phyloP scores from a whole-genome alignment of 1,140 invertebrate species.

The Spodoptera frugiperda region DNA sequence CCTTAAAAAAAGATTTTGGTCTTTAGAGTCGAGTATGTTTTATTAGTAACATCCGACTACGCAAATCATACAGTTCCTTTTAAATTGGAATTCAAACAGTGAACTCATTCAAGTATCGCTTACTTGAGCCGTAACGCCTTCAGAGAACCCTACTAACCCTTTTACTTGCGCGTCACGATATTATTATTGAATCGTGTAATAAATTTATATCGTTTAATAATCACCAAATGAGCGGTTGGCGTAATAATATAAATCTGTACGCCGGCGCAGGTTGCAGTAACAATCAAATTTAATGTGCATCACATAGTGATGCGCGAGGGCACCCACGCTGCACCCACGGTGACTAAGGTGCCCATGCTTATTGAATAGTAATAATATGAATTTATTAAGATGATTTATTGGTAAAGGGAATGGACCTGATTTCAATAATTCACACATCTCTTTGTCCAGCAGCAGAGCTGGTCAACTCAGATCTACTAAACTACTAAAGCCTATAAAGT shows the following conservation, averaged over 20 bases:
- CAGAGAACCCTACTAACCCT: conserved; percentile 17
- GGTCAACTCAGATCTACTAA: too few relatives aligned
- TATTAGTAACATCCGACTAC: too few relatives aligned
- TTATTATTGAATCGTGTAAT: conserved; percentile 46
- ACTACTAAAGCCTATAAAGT: too few relatives aligned
- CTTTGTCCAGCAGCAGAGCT: too few relatives aligned
- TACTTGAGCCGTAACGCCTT: background rate
- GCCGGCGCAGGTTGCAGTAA: conserved; percentile 64
- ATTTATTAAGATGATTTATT: conserved; percentile 27
- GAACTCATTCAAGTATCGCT: too few relatives aligned
- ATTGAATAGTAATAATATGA: conserved; percentile 9
- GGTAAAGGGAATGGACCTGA: too few relatives aligned
- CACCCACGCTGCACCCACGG: conserved; percentile 71
- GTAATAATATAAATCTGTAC: conserved; percentile 60
- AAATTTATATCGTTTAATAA: conserved; percentile 56
- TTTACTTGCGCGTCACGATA: conserved; percentile 35
- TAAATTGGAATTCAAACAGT: too few relatives aligned
- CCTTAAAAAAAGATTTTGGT: background rate
- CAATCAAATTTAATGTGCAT: conserved; percentile 77
- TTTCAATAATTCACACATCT: too few relatives aligned
- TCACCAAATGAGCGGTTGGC: conserved; percentile 56
- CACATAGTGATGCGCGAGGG: conserved; percentile 67
- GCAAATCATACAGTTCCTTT: too few relatives aligned
- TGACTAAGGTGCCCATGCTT: conserved; percentile 56
- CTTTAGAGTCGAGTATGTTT: background rate